Evolutionary conservation across 2,113 vertebrate species (phyloP).

Genomic region (Turdus rufiventris): DNA sequence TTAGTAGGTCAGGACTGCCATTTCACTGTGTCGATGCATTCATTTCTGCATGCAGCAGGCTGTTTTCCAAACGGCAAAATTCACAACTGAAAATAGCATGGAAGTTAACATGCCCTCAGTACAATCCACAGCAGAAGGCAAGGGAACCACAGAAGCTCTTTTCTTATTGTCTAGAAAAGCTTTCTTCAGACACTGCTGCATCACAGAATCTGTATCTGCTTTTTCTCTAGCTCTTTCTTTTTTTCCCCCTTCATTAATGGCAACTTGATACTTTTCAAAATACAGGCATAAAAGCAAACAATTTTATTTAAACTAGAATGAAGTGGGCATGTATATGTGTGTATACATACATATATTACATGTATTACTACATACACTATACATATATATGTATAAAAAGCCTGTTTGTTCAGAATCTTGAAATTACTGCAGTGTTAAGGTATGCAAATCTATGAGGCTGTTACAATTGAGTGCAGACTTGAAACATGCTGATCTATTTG

Average conservation of each 20-base stretch:
- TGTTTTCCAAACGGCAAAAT: background rate
- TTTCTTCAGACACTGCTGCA: background rate
- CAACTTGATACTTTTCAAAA: background rate
- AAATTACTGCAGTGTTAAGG: background rate
- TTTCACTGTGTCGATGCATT: background rate
- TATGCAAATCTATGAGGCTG: background rate
- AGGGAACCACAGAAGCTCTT: background rate
- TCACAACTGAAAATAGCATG: rapidly evolving
- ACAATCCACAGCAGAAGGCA: background rate
- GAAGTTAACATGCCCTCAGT: background rate
- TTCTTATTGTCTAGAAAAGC: background rate
- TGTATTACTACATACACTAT: too few relatives aligned
- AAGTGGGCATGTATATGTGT: background rate
- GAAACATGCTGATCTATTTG: background rate
- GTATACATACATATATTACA: too few relatives aligned
- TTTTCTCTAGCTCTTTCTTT: background rate
- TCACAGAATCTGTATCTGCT: background rate
- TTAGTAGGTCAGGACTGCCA: background rate
- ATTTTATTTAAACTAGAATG: background rate
- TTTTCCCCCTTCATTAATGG: background rate
- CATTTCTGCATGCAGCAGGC: background rate
- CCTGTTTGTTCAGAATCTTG: background rate
- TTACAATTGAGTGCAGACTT: background rate
- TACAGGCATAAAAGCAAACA: background rate
- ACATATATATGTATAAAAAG: background rate